Evolutionary conservation across 1,140 invertebrate species (phyloP).

Genomic region (Ostrea denselamellosa): DNA sequence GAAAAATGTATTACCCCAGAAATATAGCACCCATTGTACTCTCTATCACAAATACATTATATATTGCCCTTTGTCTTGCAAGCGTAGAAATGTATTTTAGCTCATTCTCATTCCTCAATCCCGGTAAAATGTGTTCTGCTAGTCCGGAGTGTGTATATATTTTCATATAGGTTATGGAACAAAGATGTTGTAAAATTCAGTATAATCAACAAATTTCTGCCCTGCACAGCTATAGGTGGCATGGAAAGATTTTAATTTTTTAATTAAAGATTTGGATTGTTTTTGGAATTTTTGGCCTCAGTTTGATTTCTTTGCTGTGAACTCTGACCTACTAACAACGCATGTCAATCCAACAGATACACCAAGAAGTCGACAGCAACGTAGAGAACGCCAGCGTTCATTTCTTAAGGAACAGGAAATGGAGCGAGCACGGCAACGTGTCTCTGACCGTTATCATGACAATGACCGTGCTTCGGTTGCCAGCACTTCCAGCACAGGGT

Average conservation of each 20-base stretch:
- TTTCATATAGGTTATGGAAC: neutral
- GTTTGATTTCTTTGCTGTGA: conserved; percentile 29
- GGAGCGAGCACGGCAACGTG: conserved; percentile 57
- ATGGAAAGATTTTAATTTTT: conserved; percentile 23
- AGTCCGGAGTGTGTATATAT: neutral
- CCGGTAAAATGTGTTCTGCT: conserved; percentile 5
- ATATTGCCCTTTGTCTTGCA: conserved; percentile 19
- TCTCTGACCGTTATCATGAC: conserved; percentile 44
- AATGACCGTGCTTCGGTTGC: conserved; percentile 62
- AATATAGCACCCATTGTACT: conserved; percentile 16
- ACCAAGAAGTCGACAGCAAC: conserved; percentile 76
- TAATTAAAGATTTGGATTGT: conserved; percentile 3
- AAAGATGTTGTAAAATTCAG: neutral
- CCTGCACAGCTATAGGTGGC: conserved; percentile 13
- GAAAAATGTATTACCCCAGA: neutral
- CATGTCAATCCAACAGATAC: conserved; percentile 65
- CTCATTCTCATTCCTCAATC: neutral
- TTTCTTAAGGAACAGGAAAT: conserved; percentile 87
- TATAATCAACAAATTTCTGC: neutral
- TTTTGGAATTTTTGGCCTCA: conserved; percentile 30
- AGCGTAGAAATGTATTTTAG: conserved; percentile 14
- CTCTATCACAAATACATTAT: neutral
- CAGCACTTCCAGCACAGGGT: conserved; percentile 63
- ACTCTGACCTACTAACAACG: conserved; percentile 56
- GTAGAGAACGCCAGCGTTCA: conserved; percentile 88